Conservation (phyloP, 1,140 invertebrate genomes). For the Pectinophora gossypiella region DNA sequence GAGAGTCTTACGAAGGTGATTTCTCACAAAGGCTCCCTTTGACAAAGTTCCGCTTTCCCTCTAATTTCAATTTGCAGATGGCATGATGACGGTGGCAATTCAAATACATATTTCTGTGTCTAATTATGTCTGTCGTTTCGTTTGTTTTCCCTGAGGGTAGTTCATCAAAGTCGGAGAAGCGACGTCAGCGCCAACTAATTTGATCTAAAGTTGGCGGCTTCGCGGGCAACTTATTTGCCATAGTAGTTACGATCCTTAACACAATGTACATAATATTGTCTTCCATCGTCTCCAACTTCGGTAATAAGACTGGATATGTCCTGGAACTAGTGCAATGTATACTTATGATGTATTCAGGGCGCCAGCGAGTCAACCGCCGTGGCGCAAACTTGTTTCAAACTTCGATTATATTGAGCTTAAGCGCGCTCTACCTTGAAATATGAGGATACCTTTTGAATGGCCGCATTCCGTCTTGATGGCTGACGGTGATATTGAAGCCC, state of each 20-base stretch:
- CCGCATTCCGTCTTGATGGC: not conserved
- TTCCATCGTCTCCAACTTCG: conserved; percentile 14
- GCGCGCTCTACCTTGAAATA: conserved; percentile 59
- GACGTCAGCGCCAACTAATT: conserved; percentile 57
- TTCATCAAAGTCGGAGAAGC: conserved; percentile 54
- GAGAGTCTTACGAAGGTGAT: too few relatives aligned
- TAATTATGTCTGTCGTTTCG: not conserved
- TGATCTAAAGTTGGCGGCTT: conserved; percentile 53
- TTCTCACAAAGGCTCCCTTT: not conserved
- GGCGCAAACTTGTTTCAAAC: conserved; percentile 43
- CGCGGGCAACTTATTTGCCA: conserved; percentile 44
- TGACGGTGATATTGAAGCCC: not conserved
- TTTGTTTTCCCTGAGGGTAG: conserved; percentile 37
- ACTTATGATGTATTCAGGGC: not conserved
- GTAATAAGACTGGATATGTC: conserved; percentile 23
- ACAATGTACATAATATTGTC: conserved; percentile 39
- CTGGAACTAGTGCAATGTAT: conserved; percentile 4
- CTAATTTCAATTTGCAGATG: not conserved
- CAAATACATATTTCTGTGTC: not conserved
- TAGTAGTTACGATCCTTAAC: conserved; percentile 48
- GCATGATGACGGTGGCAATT: not conserved
- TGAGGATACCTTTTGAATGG: conserved; percentile 31
- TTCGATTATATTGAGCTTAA: conserved; percentile 50
- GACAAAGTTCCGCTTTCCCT: not conserved
- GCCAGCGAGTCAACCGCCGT: conserved; percentile 39